Conservation (phyloP, 2,113 vertebrate genomes). For the Tinamus guttatus region DNA sequence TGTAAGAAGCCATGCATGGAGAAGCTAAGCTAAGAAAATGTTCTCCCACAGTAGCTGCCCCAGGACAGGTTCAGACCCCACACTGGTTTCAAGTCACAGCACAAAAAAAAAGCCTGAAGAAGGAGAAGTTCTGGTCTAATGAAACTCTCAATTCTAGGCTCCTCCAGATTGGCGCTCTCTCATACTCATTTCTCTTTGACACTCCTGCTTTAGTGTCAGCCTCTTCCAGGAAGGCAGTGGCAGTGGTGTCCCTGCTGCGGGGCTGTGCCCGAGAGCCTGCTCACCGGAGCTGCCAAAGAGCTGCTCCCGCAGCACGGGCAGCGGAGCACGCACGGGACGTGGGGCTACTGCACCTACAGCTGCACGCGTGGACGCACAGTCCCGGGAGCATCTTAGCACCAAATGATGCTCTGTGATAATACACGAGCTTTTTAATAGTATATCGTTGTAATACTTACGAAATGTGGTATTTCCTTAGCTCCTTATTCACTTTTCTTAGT, state of each 20-base stretch:
- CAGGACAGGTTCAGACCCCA: background rate
- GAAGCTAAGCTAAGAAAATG: background rate
- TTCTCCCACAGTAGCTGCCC: background rate
- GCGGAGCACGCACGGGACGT: background rate
- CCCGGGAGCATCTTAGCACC: background rate
- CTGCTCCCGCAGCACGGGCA: background rate
- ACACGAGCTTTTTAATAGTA: background rate
- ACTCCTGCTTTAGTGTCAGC: background rate
- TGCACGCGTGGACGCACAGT: background rate
- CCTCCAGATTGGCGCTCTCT: background rate
- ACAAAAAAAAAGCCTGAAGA: background rate
- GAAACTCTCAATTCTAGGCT: background rate
- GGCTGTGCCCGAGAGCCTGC: background rate
- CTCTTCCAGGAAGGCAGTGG: background rate
- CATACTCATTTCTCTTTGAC: background rate
- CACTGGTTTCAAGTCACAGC: background rate
- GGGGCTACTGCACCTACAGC: background rate
- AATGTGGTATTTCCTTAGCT: background rate
- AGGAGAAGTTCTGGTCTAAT: background rate
- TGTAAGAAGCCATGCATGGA: background rate
- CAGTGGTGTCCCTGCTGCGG: background rate
- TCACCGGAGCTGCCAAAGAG: background rate
- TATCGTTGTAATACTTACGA: constrained; percentile 26
- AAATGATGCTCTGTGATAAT: background rate
- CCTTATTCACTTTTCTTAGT: constrained; percentile 20